Base-by-base conservation (phyloP, 1,140 invertebrate genomes). In the Parapsyche elsis region DNA sequence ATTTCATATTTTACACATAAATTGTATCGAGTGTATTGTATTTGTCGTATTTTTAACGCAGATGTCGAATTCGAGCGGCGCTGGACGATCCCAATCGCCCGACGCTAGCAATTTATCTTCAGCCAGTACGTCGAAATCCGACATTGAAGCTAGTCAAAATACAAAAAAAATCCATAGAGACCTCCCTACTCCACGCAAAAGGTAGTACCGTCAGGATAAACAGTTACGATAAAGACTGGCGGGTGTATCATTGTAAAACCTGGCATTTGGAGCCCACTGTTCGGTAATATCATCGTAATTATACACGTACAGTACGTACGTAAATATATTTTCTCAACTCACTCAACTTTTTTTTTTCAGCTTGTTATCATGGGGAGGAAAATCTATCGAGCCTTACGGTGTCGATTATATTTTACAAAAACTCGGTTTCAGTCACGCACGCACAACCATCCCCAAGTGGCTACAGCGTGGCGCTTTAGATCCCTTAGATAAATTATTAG, bases 391-490 rank as follows among this genome's bases (percentile, higher is more conserved):
- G 87, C 97, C 97, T 0, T 98, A 99, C 85, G 98, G 97, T 49
- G 97, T 99, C 46, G 98, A 99, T 89, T 98, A 97, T 86, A 98
- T 99, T 83, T 90, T 99, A 44, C 96, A 99, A 88, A 98, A 98
- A 87, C 90, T 99, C 5, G 98, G 98, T 12, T 99, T 99, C 86
- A 94, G 95, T 78, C 98, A 99, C 88, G 98, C 98, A 1, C 91
- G 98, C 57, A 97, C 95, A 53, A 99, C 98, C 44, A 99, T 99
- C 86, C 98, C 98, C 19, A 99, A 99, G 89, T 99, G 98, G 97
- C 92, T 99, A 89, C 98, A 99, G 88, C 91, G 98, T 78, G 98
- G 98, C 24, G 96, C 98, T 83, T 96, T 99, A 93, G 98, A 99
- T 90, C 97, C 97, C 0, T 87, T 98, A 24, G 97, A 98, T 87